phyloP scores from a whole-genome alignment of 2,797 vertebrate genomes.

The Lycodopsis pacificus region DNA sequence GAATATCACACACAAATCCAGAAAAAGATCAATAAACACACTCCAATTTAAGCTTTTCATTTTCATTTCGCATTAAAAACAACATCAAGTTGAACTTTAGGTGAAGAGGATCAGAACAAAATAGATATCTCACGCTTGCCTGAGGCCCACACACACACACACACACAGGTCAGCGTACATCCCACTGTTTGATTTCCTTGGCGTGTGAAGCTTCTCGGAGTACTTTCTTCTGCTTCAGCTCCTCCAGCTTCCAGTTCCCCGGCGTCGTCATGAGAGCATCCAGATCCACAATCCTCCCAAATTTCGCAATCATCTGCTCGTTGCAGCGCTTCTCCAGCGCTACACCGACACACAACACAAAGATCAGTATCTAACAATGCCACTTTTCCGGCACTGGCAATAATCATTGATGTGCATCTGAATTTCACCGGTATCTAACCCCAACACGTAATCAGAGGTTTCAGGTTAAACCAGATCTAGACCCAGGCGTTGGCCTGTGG shows the following conservation, averaged over 20 bases:
- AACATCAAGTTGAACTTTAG: background rate
- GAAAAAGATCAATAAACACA: background rate
- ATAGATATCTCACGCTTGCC: background rate
- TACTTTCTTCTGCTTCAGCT: slow-evolving; percentile 87
- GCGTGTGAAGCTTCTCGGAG: slow-evolving; percentile 75
- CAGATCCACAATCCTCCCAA: slow-evolving; percentile 89
- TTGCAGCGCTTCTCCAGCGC: slow-evolving; percentile 85
- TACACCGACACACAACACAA: slow-evolving; percentile 48
- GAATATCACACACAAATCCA: slow-evolving; percentile 22
- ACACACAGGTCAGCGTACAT: slow-evolving; percentile 65
- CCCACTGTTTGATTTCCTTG: slow-evolving; percentile 85
- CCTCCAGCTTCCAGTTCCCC: slow-evolving; percentile 86
- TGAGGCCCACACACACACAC: slow-evolving; percentile 6
- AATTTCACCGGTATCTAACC: background rate
- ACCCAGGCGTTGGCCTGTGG: background rate
- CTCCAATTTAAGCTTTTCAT: background rate
- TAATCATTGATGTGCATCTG: background rate
- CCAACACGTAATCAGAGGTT: background rate
- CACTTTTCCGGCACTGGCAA: background rate
- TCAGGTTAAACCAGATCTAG: background rate
- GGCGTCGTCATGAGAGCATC: slow-evolving; percentile 88
- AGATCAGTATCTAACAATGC: background rate
- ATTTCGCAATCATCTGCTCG: slow-evolving; percentile 89
- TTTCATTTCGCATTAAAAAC: background rate
- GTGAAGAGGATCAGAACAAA: background rate